A percentile compares a stretch with the other conserved stretches of the same genome.
Conservation (phyloP, 2,113 vertebrate genomes). For the Hiodon alosoides region DNA sequence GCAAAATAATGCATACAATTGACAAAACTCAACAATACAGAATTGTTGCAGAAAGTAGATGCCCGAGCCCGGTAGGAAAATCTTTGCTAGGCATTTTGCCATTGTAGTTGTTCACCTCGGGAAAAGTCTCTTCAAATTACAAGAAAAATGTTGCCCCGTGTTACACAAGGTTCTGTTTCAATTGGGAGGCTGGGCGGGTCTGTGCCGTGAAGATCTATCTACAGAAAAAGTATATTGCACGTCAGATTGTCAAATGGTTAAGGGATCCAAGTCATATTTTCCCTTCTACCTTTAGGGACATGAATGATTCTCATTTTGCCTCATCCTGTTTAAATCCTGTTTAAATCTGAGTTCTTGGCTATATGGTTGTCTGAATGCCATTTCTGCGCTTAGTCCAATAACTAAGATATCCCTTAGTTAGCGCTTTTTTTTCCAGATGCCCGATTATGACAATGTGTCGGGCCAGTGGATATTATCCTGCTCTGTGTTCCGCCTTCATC, state of each 20-base stretch:
- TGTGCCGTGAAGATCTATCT: neutral
- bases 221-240: neutral
- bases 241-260: neutral
- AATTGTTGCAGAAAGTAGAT: slow-evolving; percentile 1
- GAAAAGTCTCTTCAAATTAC: neutral
- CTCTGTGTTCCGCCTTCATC: neutral
- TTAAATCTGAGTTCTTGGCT: too few relatives aligned
- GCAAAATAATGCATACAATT: too few relatives aligned
- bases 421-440: too few relatives aligned
- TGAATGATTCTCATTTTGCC: too few relatives aligned
- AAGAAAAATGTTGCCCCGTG: neutral
- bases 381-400: too few relatives aligned
- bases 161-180: neutral
- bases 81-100: neutral
- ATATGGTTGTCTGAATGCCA: too few relatives aligned
- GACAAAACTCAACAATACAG: too few relatives aligned
- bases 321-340: too few relatives aligned
- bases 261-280: too few relatives aligned
- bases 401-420: too few relatives aligned
- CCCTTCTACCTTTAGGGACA: too few relatives aligned
- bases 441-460: neutral
- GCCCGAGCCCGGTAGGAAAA: neutral
- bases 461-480: slow-evolving; percentile 1
- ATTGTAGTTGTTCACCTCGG: neutral
- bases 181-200: neutral